Conservation (phyloP, 2,113 vertebrate species). For the Microcebus tavaratra region DNA sequence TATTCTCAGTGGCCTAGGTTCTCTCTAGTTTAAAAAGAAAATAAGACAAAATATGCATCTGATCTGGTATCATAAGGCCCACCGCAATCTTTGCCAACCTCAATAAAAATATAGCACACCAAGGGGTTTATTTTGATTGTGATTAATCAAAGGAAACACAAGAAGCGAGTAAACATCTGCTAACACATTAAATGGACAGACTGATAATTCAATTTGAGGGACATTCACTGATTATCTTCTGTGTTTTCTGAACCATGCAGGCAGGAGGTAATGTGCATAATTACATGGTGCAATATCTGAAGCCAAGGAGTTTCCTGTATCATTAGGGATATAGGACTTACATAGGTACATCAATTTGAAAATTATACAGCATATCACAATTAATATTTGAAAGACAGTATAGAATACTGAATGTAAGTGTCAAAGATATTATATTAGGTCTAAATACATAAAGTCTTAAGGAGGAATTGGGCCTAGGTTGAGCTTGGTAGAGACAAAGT, state of each 20-base stretch:
- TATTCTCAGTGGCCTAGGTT: neutral
- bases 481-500: neutral
- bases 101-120: neutral
- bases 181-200: neutral
- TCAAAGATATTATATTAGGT: neutral
- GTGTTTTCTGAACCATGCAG: neutral
- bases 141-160: neutral
- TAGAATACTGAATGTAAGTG: neutral
- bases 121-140: neutral
- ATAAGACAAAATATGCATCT: neutral
- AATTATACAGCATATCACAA: neutral
- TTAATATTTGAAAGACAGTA: neutral
- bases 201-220: neutral
- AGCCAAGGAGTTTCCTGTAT: neutral
- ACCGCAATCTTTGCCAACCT: neutral
- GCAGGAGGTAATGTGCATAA: neutral
- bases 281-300: neutral
- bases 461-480: neutral
- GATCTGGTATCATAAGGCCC: neutral
- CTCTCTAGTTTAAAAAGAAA: slow-evolving; percentile 12
- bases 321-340: neutral
- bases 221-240: neutral
- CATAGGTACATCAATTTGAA: neutral
- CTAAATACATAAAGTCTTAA: neutral
- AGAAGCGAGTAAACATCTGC: neutral